Evolutionary conservation across 1,140 invertebrate species (phyloP), one percentile per base, ranked within the genome.

Genomic region (Ooceraea biroi): DNA sequence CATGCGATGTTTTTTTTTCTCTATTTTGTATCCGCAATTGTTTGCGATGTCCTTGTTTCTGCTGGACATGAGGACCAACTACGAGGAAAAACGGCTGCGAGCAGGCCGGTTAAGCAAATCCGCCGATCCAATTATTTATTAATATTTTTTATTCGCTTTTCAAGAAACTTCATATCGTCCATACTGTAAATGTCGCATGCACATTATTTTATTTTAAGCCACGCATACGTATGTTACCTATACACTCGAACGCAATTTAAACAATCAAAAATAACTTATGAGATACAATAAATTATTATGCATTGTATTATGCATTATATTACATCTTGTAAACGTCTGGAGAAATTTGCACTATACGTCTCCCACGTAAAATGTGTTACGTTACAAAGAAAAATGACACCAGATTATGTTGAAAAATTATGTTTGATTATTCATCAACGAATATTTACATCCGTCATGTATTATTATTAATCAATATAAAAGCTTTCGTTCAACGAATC

Each of bases 211-310:
- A 36, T 7, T 36, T 36, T 36, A 36, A 36, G 36, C 36, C 36
- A n/a, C n/a, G n/a, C n/a, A 36, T 36, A 36, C 36, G 36, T 7
- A 36, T 36, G 2, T 2, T 7, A 36, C 36, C 36, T 10, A 14
- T 19, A 25, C 11, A 71, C 22, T 7, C 36, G 19, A 57, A 57
- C 22, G 55, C 19, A 57, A 77, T 4, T 52, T 27, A 68, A 57
- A 80, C 19, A 44, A 69, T 57, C 68, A 11, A 14, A 71, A 69
- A 30, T 69, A 78, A n/a, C 8, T 68, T 68, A 77, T 78, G 36
- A 11, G 36, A 41, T 61, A 74, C n/a, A 5, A 68, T 68, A 11
- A 27, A 55, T 12, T 57, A 57, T 68, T 57, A 22, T 76, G 57
- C 30, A 66, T 12, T 66, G 22, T 55, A 68, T 78, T 69, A 61